These are phyloP conservation scores for Spinibarbus caldwelli DNA, from an alignment of 2,797 vertebrate genomes.

Conservation along the genomic window DNA sequence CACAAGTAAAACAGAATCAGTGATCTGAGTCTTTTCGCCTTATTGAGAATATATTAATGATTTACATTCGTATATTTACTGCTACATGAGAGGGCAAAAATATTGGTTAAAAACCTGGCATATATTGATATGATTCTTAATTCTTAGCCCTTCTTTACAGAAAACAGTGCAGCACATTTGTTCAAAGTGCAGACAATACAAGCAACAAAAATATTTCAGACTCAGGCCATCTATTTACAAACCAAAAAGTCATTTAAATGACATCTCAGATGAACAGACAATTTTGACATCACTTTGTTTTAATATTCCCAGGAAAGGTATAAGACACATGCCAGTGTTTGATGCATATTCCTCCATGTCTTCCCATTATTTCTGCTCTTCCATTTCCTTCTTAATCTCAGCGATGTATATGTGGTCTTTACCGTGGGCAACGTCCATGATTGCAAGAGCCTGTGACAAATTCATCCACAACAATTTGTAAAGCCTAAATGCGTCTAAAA, in stretches of 20 bases:
- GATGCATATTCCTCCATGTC: constrained; percentile 32
- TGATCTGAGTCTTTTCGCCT: not conserved
- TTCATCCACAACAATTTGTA: not conserved
- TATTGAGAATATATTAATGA: constrained; percentile 4
- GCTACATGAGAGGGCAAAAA: constrained; percentile 38
- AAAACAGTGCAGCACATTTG: constrained; percentile 43
- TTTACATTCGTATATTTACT: constrained; percentile 27
- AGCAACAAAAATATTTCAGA: constrained; percentile 39
- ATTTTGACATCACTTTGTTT: constrained; percentile 45
- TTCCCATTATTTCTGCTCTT: constrained; percentile 74
- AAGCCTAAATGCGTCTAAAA: not conserved
- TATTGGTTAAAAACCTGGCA: constrained; percentile 27
- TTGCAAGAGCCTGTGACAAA: constrained; percentile 84
- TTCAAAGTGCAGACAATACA: constrained; percentile 21
- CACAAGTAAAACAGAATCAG: constrained; percentile 9
- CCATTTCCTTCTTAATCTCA: constrained; percentile 93
- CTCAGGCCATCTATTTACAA: constrained; percentile 40
- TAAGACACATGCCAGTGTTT: constrained; percentile 67
- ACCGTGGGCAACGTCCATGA: constrained; percentile 97
- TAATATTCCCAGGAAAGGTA: constrained; percentile 57
- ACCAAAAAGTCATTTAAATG: constrained; percentile 30
- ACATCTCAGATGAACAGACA: constrained; percentile 35
- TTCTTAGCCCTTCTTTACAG: constrained; percentile 57
- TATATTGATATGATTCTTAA: constrained; percentile 35
- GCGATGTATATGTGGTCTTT: constrained; percentile 95